Evolutionary conservation across 2,797 vertebrate genomes (phyloP).

Genomic region (Enteromius unitaeniatus): DNA sequence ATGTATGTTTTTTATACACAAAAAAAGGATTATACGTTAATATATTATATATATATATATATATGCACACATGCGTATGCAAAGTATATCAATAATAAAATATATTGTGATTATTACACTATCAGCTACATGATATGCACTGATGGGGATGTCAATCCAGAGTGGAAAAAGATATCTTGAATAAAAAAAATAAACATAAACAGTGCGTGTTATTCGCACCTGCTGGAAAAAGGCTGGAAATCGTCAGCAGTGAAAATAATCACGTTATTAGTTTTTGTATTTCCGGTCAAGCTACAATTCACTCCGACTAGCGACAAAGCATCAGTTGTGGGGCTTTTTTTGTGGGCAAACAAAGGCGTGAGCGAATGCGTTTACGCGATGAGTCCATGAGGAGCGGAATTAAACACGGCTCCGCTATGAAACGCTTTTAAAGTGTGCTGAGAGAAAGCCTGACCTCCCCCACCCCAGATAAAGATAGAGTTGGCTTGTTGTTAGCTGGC

Average conservation of each 20-base stretch:
- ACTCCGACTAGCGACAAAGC: slow-evolving; percentile 18
- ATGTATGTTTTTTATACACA: neutral
- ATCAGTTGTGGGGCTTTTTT: slow-evolving; percentile 19
- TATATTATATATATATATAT: neutral
- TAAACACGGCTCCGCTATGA: neutral
- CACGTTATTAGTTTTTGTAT: slow-evolving; percentile 12
- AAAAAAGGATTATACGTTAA: neutral
- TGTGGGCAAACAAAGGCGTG: slow-evolving; percentile 22
- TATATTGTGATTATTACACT: neutral
- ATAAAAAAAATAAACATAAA: neutral
- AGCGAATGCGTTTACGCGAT: neutral
- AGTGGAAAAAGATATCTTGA: neutral
- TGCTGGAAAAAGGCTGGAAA: neutral
- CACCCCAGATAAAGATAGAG: slow-evolving; percentile 26
- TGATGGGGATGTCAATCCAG: neutral
- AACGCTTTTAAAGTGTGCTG: slow-evolving; percentile 9
- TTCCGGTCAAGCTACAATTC: slow-evolving; percentile 37
- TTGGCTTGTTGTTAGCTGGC: slow-evolving; percentile 34
- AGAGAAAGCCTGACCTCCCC: slow-evolving; percentile 29
- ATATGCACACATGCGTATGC: neutral
- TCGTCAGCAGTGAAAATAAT: neutral
- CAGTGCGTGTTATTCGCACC: neutral
- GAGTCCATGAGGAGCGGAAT: neutral
- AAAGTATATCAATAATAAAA: neutral
- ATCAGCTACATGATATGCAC: neutral